Evolutionary conservation across 2,113 vertebrate genomes (phyloP).

Genomic region (Anser cygnoides): DNA sequence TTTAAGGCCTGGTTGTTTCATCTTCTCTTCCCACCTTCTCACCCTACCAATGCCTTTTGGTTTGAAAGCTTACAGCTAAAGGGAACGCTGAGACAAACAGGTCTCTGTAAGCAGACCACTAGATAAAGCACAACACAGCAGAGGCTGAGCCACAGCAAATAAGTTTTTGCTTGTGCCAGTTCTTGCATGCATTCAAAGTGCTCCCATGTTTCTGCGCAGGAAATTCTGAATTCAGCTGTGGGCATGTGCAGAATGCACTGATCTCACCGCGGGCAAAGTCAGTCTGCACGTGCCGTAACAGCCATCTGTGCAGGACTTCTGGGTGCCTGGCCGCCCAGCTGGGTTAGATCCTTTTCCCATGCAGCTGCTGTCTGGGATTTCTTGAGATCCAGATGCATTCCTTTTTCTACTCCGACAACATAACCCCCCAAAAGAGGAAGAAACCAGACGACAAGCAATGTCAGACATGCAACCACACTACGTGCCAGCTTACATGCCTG

Average conservation of each 20-base stretch:
- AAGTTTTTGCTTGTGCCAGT: background rate
- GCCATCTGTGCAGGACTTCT: background rate
- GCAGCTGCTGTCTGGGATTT: background rate
- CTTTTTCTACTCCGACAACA: background rate
- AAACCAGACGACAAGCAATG: background rate
- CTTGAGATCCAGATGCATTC: background rate
- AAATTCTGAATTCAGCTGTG: background rate
- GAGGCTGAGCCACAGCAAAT: background rate
- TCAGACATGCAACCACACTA: background rate
- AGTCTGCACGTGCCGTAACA: rapidly evolving
- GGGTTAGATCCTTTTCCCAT: background rate
- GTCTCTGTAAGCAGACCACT: background rate
- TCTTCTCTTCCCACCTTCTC: background rate
- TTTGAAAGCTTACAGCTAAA: background rate
- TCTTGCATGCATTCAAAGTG: rapidly evolving
- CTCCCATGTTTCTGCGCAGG: background rate
- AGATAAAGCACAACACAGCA: background rate
- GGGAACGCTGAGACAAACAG: background rate
- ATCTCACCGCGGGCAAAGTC: background rate
- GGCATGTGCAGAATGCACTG: background rate
- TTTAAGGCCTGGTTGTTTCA: background rate
- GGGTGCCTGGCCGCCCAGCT: background rate
- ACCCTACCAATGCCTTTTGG: background rate
- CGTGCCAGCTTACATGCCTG: background rate
- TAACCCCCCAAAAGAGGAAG: background rate